Conservation (phyloP, 1,140 invertebrate species). For the Ceratina australensis region DNA sequence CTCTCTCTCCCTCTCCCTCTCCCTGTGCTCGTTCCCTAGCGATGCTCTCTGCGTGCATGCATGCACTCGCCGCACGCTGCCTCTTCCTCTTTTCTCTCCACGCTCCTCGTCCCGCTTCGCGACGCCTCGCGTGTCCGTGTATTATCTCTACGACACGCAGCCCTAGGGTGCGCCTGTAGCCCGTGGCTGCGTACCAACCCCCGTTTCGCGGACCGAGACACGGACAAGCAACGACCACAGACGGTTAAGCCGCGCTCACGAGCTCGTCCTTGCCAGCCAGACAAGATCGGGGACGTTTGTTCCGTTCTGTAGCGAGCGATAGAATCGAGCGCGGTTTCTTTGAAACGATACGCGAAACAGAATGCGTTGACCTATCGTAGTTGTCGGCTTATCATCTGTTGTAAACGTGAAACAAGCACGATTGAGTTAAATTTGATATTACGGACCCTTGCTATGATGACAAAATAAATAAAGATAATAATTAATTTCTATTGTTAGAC, state of each 20-base stretch:
- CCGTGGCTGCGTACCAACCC: slow-evolving; percentile 37
- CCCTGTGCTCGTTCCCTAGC: background rate
- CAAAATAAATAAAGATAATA: no score
- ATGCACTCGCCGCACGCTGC: background rate
- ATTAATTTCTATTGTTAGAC: no score
- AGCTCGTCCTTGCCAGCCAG: slow-evolving; percentile 59
- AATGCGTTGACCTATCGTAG: slow-evolving; percentile 23
- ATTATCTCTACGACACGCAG: slow-evolving; percentile 40
- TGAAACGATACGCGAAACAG: slow-evolving; percentile 6
- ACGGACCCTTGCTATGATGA: no score
- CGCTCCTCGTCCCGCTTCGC: background rate
- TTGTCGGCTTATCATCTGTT: background rate
- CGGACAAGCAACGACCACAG: background rate
- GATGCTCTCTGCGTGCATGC: no score
- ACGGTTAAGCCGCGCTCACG: slow-evolving; percentile 58
- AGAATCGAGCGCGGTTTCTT: background rate
- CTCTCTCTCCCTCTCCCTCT: background rate
- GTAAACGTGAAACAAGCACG: no score
- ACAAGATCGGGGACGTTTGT: slow-evolving; percentile 56
- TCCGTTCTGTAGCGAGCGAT: slow-evolving; percentile 21
- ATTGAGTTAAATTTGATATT: no score
- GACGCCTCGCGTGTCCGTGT: slow-evolving; percentile 24
- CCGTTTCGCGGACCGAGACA: slow-evolving; percentile 21
- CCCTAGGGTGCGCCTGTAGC: slow-evolving; percentile 52
- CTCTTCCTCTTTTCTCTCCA: background rate